phyloP scores from a whole-genome alignment of 2,113 vertebrate species.

The Montifringilla adamsi region DNA sequence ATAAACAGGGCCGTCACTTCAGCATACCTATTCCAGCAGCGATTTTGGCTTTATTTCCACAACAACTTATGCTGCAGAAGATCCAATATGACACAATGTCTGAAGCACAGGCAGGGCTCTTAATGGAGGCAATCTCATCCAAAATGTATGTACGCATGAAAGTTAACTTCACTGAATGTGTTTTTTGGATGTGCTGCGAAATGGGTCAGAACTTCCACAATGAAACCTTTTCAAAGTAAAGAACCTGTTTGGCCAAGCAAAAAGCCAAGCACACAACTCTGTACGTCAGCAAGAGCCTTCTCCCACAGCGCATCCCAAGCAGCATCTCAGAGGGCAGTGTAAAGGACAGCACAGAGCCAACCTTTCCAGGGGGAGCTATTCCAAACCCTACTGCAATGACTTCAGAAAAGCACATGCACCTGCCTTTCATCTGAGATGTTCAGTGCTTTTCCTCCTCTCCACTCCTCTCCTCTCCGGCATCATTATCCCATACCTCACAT shows the following conservation, averaged over 20 bases:
- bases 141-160: not conserved
- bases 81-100: not conserved
- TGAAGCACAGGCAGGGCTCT: not conserved
- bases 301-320: not conserved
- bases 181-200: not conserved
- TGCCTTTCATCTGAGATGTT: not conserved
- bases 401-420: not conserved
- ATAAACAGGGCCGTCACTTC: not conserved
- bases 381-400: not conserved
- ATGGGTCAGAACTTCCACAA: not conserved
- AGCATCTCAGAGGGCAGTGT: fast-evolving
- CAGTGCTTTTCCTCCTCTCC: not conserved
- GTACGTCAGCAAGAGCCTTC: not conserved
- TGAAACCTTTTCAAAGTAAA: not conserved
- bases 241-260: not conserved
- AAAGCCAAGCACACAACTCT: fast-evolving
- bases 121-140: not conserved
- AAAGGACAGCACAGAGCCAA: not conserved
- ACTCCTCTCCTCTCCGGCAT: not conserved
- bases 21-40: not conserved
- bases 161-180: not conserved
- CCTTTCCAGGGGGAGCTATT: not conserved
- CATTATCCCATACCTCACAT: not conserved
- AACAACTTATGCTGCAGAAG: not conserved
- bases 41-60: not conserved